Conservation (phyloP, 2,797 vertebrate species). For the Coregonus sp. region DNA sequence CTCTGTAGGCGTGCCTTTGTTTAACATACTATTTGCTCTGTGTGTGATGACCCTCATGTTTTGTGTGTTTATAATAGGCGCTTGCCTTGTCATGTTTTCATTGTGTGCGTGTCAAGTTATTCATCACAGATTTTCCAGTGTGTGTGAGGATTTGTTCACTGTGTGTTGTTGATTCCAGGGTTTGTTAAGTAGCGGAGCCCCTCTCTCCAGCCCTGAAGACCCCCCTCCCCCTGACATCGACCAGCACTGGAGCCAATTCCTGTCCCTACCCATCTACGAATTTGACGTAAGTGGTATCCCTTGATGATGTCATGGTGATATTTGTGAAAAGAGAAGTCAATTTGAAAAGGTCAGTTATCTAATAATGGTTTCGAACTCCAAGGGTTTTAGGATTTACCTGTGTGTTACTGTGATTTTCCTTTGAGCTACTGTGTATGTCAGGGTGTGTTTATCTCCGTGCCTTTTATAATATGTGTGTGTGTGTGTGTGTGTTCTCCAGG, state of each 20-base stretch:
- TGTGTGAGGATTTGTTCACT: not conserved
- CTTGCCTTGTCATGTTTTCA: too few relatives aligned
- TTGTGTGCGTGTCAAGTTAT: too few relatives aligned
- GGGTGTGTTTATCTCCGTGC: not conserved
- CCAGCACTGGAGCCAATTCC: slow-evolving; percentile 72
- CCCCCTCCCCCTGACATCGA: slow-evolving; percentile 66
- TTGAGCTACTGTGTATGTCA: too few relatives aligned
- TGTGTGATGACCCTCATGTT: too few relatives aligned
- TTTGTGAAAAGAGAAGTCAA: not conserved
- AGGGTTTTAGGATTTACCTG: too few relatives aligned
- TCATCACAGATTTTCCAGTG: not conserved
- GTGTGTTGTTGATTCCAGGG: slow-evolving; percentile 49
- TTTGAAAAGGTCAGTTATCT: not conserved
- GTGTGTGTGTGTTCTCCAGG: slow-evolving; percentile 55
- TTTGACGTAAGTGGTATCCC: slow-evolving; percentile 64
- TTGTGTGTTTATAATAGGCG: too few relatives aligned
- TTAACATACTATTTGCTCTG: too few relatives aligned
- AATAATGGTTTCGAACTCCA: not conserved
- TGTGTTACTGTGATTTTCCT: too few relatives aligned
- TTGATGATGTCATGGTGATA: not conserved
- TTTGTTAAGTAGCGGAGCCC: slow-evolving; percentile 55
- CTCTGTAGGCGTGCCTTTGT: too few relatives aligned
- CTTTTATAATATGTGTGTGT: not conserved
- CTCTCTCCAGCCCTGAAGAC: slow-evolving; percentile 39
- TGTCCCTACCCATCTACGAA: slow-evolving; percentile 65